phyloP scores from a whole-genome alignment of 2,113 vertebrate species.

The Ctenomys sociabilis region DNA sequence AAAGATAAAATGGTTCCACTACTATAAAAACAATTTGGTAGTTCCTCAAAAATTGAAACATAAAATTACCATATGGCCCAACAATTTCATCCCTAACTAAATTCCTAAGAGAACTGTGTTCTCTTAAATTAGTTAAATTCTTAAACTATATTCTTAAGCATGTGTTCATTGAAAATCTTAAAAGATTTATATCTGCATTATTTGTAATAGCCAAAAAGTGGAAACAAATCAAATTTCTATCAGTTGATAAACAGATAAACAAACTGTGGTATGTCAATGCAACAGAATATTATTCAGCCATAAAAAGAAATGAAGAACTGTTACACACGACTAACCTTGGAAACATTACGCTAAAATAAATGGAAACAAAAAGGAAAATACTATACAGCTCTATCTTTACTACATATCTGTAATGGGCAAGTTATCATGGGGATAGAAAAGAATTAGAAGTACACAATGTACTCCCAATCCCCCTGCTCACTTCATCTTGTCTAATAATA shows the following conservation, averaged over 20 bases:
- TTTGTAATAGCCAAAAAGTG: not conserved
- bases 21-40: not conserved
- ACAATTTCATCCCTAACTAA: not conserved
- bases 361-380: not conserved
- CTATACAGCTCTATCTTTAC: not conserved
- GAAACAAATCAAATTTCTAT: not conserved
- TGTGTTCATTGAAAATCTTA: not conserved
- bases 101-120: no score
- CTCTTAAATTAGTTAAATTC: no score
- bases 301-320: not conserved
- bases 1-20: not conserved
- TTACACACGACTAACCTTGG: not conserved
- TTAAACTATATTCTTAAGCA: not conserved
- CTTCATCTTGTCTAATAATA: not conserved
- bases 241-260: not conserved
- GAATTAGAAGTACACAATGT: not conserved
- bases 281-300: constrained; percentile 3
- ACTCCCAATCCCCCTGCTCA: not conserved
- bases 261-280: not conserved
- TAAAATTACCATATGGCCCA: not conserved
- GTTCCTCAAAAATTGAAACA: constrained; percentile 15
- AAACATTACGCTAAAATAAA: not conserved
- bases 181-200: not conserved
- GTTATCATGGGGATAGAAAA: not conserved
- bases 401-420: not conserved